phyloP scores from a whole-genome alignment of 2,888 invertebrate species.

The Argyra leucocephala region DNA sequence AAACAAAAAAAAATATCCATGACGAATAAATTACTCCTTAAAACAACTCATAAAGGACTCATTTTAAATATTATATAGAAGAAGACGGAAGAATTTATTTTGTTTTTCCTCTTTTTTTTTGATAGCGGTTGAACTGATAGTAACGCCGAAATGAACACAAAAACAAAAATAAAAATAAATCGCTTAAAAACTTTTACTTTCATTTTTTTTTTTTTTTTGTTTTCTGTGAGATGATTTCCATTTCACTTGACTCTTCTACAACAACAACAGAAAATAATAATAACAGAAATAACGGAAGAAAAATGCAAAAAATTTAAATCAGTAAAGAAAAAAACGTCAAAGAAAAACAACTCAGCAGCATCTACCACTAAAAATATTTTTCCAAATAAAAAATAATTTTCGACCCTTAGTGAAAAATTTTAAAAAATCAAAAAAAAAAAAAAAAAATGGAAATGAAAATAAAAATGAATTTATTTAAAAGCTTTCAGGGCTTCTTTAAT shows the following conservation, averaged over 20 bases:
- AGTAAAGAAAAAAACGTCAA: not conserved
- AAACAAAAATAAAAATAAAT: not conserved
- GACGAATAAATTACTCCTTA: not conserved
- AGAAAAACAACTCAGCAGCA: too few relatives aligned
- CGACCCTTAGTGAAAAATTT: too few relatives aligned
- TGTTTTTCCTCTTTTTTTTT: not conserved
- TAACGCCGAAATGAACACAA: too few relatives aligned
- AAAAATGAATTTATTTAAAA: too few relatives aligned
- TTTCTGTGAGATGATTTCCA: not conserved
- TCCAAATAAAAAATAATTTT: too few relatives aligned
- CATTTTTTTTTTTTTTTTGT: not conserved
- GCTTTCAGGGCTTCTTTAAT: not conserved
- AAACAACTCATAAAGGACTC: constrained; percentile 2
- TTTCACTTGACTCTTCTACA: not conserved
- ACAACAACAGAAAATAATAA: not conserved
- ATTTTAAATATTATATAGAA: too few relatives aligned
- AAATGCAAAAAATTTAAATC: not conserved
- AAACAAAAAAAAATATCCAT: not conserved
- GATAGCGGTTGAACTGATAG: constrained; percentile 6
- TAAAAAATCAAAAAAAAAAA: too few relatives aligned
- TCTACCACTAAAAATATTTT: too few relatives aligned
- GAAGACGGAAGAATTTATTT: too few relatives aligned
- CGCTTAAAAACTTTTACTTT: not conserved
- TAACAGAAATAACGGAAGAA: not conserved
- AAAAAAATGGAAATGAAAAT: too few relatives aligned